These are phyloP conservation scores for Heliconius charithonia DNA, from an alignment of 2,888 invertebrate genomes.

Conservation along the genomic window DNA sequence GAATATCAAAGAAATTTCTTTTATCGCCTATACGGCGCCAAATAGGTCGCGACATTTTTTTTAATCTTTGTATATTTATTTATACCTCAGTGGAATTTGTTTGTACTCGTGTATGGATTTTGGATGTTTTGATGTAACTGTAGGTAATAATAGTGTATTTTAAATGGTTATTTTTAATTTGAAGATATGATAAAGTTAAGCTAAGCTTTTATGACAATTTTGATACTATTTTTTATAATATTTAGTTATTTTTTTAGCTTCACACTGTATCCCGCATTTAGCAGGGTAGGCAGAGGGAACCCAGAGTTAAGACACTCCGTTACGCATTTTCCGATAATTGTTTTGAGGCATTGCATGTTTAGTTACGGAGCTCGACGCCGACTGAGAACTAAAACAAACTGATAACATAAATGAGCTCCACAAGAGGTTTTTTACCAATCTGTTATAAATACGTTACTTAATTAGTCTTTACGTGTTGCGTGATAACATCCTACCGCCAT, in stretches of 20 bases:
- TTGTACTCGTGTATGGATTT: background rate
- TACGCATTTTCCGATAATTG: no score
- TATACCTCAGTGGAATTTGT: background rate
- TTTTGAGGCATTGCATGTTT: no score
- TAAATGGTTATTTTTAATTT: background rate
- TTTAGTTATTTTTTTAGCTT: background rate
- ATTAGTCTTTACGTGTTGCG: background rate
- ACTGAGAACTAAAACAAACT: no score
- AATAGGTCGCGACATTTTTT: constrained; percentile 46
- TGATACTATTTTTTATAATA: background rate
- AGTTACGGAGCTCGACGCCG: no score
- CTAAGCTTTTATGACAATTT: background rate
- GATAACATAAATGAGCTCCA: no score
- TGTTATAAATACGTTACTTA: background rate
- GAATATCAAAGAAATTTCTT: constrained; percentile 43
- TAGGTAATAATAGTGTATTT: background rate
- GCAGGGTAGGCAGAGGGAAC: no score
- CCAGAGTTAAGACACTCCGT: no score
- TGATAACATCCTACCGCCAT: background rate
- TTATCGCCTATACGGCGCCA: constrained; percentile 49
- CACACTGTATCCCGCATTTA: no score
- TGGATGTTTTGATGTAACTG: background rate
- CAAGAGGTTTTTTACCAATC: no score
- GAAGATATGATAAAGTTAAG: background rate
- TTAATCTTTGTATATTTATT: constrained; percentile 33